Percentiles rank a stretch among this genome's conserved stretches.
These are phyloP conservation scores for Grus americana DNA, from an alignment of 2,113 vertebrate genomes.

Conservation along the genomic window DNA sequence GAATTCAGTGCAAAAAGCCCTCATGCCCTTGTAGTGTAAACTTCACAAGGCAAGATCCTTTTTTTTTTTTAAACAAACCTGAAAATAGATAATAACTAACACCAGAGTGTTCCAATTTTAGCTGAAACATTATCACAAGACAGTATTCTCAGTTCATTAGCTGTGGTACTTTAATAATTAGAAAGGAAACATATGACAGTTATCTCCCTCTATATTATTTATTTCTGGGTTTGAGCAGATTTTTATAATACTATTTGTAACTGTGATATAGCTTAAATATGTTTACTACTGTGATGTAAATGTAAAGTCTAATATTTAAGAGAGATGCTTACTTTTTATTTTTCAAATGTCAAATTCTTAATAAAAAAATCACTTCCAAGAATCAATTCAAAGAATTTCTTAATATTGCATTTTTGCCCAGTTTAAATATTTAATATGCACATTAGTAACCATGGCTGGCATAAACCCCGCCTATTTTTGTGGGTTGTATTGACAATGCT, in stretches of 20 bases:
- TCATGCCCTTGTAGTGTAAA: neutral
- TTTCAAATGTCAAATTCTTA: neutral
- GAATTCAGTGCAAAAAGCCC: neutral
- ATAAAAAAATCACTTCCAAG: neutral
- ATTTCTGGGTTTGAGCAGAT: neutral
- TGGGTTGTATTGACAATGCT: neutral
- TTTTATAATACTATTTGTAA: neutral
- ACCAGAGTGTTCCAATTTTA: neutral
- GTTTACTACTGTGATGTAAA: neutral
- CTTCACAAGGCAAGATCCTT: neutral
- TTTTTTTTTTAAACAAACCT: neutral
- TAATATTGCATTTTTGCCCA: neutral
- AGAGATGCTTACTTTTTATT: neutral
- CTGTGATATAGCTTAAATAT: neutral
- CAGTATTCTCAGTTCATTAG: neutral
- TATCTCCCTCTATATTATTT: neutral
- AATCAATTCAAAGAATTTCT: neutral
- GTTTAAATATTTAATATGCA: neutral
- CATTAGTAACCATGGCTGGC: neutral
- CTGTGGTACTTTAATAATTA: neutral
- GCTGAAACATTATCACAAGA: neutral
- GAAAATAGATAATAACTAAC: neutral
- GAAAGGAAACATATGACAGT: neutral
- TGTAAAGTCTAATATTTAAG: neutral
- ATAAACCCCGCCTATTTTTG: neutral